Conservation (phyloP, 1,140 invertebrate species). For the Philaenus spumarius region DNA sequence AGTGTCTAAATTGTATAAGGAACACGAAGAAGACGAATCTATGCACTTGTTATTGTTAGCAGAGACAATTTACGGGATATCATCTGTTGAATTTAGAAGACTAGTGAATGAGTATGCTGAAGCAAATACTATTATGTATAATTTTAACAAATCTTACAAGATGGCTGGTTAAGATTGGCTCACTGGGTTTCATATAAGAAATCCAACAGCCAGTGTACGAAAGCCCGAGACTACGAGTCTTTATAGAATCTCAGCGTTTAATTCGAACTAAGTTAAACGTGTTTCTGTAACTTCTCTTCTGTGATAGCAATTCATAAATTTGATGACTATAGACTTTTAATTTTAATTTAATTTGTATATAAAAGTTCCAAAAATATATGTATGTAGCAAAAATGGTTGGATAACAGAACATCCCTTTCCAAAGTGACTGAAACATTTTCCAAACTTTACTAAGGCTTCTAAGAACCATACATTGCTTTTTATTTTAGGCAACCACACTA, state of each 20-base stretch:
- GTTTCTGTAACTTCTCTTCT: slow-evolving; percentile 30
- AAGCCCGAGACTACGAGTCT: slow-evolving; percentile 31
- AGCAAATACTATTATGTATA: slow-evolving; percentile 20
- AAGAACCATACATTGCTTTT: slow-evolving; percentile 19
- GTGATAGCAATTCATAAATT: slow-evolving; percentile 30
- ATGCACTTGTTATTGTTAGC: slow-evolving; percentile 9
- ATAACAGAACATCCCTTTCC: slow-evolving; percentile 34
- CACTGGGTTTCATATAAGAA: slow-evolving; percentile 26
- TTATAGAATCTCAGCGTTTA: slow-evolving; percentile 19
- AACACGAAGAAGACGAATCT: slow-evolving; percentile 21
- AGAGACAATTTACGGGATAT: slow-evolving; percentile 28
- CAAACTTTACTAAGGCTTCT: not conserved
- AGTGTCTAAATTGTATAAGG: slow-evolving; percentile 9
- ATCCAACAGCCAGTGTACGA: slow-evolving; percentile 21
- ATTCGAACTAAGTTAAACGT: slow-evolving; percentile 26
- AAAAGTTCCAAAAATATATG: slow-evolving; percentile 35
- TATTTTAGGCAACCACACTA: slow-evolving; percentile 37
- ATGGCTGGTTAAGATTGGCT: slow-evolving; percentile 31
- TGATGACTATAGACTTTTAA: slow-evolving; percentile 33
- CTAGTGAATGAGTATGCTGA: slow-evolving; percentile 31
- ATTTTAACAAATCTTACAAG: slow-evolving; percentile 24
- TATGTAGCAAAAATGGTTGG: slow-evolving; percentile 35
- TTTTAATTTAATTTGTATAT: slow-evolving; percentile 39
- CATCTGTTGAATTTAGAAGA: slow-evolving; percentile 24
- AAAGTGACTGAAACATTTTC: slow-evolving; percentile 32